Evolutionary conservation across 2,113 vertebrate species (phyloP).

Genomic region (Pogona vitticeps): DNA sequence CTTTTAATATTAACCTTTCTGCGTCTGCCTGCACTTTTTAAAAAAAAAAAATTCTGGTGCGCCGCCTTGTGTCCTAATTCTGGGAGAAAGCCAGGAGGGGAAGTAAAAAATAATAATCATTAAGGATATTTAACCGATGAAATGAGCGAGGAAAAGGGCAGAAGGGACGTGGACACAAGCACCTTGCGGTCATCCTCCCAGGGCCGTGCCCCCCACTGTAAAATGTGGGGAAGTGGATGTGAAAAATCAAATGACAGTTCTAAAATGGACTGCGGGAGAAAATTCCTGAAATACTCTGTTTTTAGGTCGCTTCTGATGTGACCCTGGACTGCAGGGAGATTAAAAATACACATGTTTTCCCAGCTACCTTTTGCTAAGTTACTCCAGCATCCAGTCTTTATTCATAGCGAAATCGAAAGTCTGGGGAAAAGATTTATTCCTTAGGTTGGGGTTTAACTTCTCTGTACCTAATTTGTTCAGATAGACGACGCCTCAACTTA

Average conservation of each 20-base stretch:
- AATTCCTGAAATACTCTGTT: too few species aligned
- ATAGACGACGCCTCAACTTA: background rate
- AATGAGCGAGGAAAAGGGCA: too few species aligned
- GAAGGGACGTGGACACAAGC: too few species aligned
- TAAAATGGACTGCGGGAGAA: background rate
- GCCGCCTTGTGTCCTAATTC: too few species aligned
- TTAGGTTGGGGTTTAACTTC: background rate
- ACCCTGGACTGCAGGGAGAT: too few species aligned
- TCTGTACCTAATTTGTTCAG: background rate
- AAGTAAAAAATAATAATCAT: background rate
- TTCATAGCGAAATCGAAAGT: background rate
- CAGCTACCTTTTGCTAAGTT: background rate
- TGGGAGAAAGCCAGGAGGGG: too few species aligned
- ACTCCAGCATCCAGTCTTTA: background rate
- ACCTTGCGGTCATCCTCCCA: background rate
- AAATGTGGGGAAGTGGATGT: background rate
- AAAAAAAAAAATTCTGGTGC: too few species aligned
- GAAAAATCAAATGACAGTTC: background rate
- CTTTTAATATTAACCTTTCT: too few species aligned
- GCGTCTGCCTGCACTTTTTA: too few species aligned
- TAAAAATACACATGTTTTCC: background rate
- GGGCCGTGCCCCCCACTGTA: too few species aligned
- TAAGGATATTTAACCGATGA: background rate
- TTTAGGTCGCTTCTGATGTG: background rate
- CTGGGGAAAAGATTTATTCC: background rate